A percentile compares a stretch with the other conserved stretches of the same genome.
phyloP scores from a whole-genome alignment of 1,140 invertebrate species.

The Coptotermes formosanus region DNA sequence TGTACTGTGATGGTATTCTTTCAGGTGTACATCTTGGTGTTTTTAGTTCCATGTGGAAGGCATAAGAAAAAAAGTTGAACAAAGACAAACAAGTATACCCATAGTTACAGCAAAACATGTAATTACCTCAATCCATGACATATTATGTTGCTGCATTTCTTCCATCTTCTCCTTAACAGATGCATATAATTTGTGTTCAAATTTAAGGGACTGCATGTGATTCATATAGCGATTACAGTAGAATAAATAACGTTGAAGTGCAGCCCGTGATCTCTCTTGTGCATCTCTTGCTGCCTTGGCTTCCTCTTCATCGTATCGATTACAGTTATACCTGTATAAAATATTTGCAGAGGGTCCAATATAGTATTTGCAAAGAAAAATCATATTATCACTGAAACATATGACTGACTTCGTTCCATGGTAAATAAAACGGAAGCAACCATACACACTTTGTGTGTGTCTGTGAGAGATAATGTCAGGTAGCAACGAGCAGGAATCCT shows the following conservation, averaged over 20 bases:
- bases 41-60: not conserved
- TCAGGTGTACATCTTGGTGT: not conserved
- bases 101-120: not conserved
- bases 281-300: conserved; percentile 94
- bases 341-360: not conserved
- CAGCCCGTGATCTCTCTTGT: conserved; percentile 90
- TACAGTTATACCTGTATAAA: conserved; percentile 84
- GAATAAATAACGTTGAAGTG: conserved; percentile 91
- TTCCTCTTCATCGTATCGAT: conserved; percentile 96
- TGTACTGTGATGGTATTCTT: too few relatives aligned
- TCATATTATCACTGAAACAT: too few relatives aligned
- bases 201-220: conserved; percentile 98
- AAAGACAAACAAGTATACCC: too few relatives aligned
- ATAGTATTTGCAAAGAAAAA: too few relatives aligned
- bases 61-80: not conserved
- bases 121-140: conserved; percentile 98
- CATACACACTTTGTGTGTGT: too few relatives aligned
- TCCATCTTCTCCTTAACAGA: conserved; percentile 98
- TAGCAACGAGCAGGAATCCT: too few relatives aligned
- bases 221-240: conserved; percentile 99
- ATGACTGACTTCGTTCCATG: too few relatives aligned
- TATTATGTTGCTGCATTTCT: conserved; percentile 99
- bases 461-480: too few relatives aligned
- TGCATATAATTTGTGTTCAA: conserved; percentile 94
- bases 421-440: too few relatives aligned